Conservation (phyloP, 2,888 invertebrate species). For the Agonopterix alstromeriana region DNA sequence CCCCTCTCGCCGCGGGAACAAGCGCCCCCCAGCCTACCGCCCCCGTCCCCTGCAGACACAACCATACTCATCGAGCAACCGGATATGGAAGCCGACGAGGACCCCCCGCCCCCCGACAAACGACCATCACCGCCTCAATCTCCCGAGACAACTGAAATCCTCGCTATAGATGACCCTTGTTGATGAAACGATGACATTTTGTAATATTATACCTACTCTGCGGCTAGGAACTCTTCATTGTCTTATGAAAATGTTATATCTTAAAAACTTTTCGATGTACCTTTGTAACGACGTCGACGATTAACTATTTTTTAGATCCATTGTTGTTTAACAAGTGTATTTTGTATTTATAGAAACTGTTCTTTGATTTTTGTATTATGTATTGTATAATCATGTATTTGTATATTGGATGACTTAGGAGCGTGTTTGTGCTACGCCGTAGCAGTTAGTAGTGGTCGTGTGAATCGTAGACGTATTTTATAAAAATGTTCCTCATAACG, state of each 20-base stretch:
- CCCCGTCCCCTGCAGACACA: conserved; percentile 29
- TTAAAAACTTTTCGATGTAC: conserved; percentile 44
- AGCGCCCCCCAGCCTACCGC: conserved; percentile 8
- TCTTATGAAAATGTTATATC: conserved; percentile 19
- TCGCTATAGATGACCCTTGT: conserved; percentile 20
- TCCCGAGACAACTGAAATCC: conserved; percentile 14
- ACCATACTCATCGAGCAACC: conserved; percentile 44
- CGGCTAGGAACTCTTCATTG: no score
- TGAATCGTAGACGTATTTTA: background rate
- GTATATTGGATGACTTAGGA: background rate
- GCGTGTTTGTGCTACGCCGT: background rate
- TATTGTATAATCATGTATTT: background rate
- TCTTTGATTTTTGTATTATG: background rate
- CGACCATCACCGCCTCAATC: conserved; percentile 27
- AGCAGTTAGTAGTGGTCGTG: background rate
- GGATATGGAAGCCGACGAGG: conserved; percentile 12
- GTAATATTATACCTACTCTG: conserved; percentile 40
- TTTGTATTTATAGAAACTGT: background rate
- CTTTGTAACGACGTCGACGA: conserved; percentile 34
- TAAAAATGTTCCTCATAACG: no score
- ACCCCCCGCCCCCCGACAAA: conserved; percentile 21
- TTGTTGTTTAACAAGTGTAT: conserved; percentile 28
- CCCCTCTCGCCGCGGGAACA: conserved; percentile 25
- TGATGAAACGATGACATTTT: conserved; percentile 32
- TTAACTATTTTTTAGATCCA: conserved; percentile 51